phyloP scores from a whole-genome alignment of 2,113 vertebrate species.

The Rhadina sibilatrix region DNA sequence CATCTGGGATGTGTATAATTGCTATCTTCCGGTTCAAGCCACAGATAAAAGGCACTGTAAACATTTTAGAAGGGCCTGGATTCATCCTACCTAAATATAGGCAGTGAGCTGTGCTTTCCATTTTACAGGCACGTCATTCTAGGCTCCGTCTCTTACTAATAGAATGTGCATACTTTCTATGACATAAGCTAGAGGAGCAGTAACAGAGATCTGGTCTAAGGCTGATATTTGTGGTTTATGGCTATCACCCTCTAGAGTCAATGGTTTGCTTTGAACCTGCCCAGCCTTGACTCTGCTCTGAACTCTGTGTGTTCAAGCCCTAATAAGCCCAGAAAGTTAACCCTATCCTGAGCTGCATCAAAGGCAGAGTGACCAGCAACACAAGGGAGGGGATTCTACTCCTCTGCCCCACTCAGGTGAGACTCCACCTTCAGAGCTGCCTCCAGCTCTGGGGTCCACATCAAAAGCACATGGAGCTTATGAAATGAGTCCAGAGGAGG shows the following conservation, averaged over 20 bases:
- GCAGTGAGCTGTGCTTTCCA: slow-evolving; percentile 22
- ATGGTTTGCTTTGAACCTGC: not conserved
- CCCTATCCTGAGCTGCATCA: rapidly evolving
- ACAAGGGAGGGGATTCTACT: not conserved
- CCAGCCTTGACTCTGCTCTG: not conserved
- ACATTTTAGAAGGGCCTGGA: slow-evolving; percentile 20
- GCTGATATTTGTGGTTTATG: not conserved
- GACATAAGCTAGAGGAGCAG: not conserved
- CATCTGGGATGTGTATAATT: slow-evolving; percentile 31
- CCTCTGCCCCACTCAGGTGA: not conserved
- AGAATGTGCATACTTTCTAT: not conserved
- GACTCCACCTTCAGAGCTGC: not conserved
- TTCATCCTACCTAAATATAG: slow-evolving; percentile 49
- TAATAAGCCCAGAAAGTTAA: not conserved
- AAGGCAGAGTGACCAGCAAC: not conserved
- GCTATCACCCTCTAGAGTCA: not conserved
- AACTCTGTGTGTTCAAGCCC: not conserved
- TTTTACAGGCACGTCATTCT: not conserved
- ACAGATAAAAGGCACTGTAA: slow-evolving; percentile 39
- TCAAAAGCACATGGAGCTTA: not conserved
- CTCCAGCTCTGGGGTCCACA: not conserved
- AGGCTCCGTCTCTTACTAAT: not conserved
- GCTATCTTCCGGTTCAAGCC: slow-evolving; percentile 6
- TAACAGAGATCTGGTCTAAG: not conserved
- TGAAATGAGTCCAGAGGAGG: not conserved